Evolutionary conservation across 2,113 vertebrate genomes (phyloP).

Genomic region (Thamnophis sirtalis): DNA sequence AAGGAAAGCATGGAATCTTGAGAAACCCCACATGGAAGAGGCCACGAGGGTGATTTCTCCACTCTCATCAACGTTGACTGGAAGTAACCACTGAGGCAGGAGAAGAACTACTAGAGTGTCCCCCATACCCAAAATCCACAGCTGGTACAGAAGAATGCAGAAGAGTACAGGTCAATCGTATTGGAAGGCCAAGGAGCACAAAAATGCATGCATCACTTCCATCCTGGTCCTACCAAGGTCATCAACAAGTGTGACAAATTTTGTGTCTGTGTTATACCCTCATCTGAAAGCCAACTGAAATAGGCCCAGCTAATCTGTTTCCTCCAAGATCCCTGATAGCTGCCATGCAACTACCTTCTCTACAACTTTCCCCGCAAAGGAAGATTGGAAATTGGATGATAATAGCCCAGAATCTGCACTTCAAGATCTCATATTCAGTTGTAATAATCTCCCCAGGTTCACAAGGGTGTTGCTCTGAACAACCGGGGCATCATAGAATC

Average conservation of each 20-base stretch:
- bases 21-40: background rate
- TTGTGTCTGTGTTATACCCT: background rate
- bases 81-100: background rate
- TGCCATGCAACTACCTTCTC: background rate
- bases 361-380: background rate
- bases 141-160: background rate
- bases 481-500: background rate
- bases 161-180: background rate
- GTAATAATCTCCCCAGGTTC: background rate
- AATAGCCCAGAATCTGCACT: background rate
- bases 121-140: background rate
- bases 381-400: background rate
- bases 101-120: background rate
- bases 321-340: background rate
- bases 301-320: background rate
- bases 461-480: background rate
- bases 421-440: background rate
- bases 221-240: background rate
- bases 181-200: background rate
- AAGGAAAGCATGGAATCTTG: background rate
- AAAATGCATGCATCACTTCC: background rate
- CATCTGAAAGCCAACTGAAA: background rate
- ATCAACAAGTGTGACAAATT: background rate
- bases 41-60: background rate
- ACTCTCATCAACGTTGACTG: background rate